Evolutionary conservation across 2,888 invertebrate species (phyloP).

Genomic region (Dione vanillae): DNA sequence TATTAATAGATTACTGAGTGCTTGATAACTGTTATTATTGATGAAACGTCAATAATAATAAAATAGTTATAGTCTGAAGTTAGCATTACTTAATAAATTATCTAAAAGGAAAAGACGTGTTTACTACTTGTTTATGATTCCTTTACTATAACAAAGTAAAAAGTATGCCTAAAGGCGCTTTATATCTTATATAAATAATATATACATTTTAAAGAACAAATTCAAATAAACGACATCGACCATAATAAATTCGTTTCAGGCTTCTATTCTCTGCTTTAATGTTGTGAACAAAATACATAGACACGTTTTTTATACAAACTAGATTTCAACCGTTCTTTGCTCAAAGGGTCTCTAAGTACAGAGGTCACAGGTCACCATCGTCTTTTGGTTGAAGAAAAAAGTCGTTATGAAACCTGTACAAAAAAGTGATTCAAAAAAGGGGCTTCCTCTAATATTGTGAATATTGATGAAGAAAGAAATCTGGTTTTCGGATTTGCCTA

Average conservation of each 20-base stretch:
- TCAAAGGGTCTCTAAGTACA: slow-evolving; percentile 64
- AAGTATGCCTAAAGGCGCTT: too few relatives aligned
- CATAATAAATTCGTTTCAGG: slow-evolving; percentile 66
- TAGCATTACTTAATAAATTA: slow-evolving; percentile 14
- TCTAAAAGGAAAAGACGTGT: neutral
- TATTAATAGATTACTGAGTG: slow-evolving; percentile 61
- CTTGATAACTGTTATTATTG: slow-evolving; percentile 63
- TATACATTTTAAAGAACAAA: neutral
- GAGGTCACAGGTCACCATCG: slow-evolving; percentile 79
- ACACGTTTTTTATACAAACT: slow-evolving; percentile 80
- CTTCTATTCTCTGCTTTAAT: slow-evolving; percentile 57
- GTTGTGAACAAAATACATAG: slow-evolving; percentile 59
- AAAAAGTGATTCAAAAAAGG: slow-evolving; percentile 75
- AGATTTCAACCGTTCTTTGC: slow-evolving; percentile 69
- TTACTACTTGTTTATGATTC: neutral
- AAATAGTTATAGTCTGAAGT: slow-evolving; percentile 15
- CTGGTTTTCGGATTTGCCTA: slow-evolving; percentile 76
- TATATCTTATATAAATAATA: neutral
- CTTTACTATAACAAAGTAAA: neutral
- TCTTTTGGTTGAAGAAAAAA: slow-evolving; percentile 78
- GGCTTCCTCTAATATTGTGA: slow-evolving; percentile 82
- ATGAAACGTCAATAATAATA: slow-evolving; percentile 46
- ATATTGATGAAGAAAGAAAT: slow-evolving; percentile 84
- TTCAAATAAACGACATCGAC: slow-evolving; percentile 53
- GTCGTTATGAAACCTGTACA: slow-evolving; percentile 74